Evolutionary conservation across 1,140 invertebrate genomes (phyloP).

Genomic region (Helicoverpa armigera): DNA sequence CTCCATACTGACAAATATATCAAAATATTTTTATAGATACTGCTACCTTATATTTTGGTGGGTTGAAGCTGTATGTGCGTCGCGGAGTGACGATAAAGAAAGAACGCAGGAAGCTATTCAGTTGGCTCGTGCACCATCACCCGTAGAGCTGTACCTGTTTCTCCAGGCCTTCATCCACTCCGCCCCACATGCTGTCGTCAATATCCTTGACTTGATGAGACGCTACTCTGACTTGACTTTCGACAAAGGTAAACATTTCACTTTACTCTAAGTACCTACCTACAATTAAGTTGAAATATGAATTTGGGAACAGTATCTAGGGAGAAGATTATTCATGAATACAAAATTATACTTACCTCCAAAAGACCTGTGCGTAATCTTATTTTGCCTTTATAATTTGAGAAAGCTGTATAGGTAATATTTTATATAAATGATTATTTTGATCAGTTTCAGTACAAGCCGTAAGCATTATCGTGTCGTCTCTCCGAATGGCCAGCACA

Average conservation of each 20-base stretch:
- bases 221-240: slow-evolving; percentile 65
- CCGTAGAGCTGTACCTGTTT: slow-evolving; percentile 91
- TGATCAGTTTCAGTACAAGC: slow-evolving; percentile 88
- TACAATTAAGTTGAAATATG: neutral
- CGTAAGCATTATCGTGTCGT: slow-evolving; percentile 88
- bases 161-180: slow-evolving; percentile 92
- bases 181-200: slow-evolving; percentile 90
- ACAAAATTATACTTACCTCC: too few species aligned
- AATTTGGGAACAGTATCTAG: too few species aligned
- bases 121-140: slow-evolving; percentile 87
- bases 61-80: slow-evolving; percentile 89
- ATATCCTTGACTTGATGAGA: slow-evolving; percentile 75
- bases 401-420: too few species aligned
- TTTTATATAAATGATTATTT: slow-evolving; percentile 9
- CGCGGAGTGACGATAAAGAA: slow-evolving; percentile 82
- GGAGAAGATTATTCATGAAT: too few species aligned
- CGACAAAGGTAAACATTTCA: slow-evolving; percentile 70
- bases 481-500: slow-evolving; percentile 89
- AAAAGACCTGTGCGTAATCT: too few species aligned
- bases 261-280: neutral
- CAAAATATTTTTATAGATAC: slow-evolving; percentile 83
- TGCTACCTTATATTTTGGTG: slow-evolving; percentile 90
- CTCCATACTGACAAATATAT: neutral
- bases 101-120: slow-evolving; percentile 87
- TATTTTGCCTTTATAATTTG: too few species aligned